Evolutionary conservation across 1,140 invertebrate genomes (phyloP), one percentile per base, ranked within the genome.

Genomic region (Hestina assimilis): DNA sequence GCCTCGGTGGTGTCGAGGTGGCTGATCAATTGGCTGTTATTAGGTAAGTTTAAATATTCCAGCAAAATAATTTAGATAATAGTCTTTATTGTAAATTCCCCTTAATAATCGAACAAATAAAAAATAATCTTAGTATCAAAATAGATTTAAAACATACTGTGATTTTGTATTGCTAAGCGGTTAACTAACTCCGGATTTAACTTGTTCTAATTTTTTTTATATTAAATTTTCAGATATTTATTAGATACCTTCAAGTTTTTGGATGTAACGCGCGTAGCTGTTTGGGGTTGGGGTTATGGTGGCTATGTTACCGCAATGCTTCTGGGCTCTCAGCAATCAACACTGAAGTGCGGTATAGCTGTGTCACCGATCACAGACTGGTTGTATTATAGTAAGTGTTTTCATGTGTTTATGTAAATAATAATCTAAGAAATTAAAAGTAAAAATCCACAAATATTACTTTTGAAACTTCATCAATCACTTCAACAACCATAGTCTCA

Each of bases 281-380:
- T 98, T 35, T 98, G 96, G 96, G 97, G 97, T n/a, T 96, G 96
- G 96, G 96, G 96, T n/a, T 98, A 97, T 83, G 97, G 97, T 6
- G 97, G 96, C 0, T 99, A 97, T 85, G 94, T 97, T 9, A 96
- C 96, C 0, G 92, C 95, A 26, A 96, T 96, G 93, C 93, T 96
- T 21, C 90, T 98, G 28, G 95, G 95, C 7, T 94, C 93, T 5
- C 95, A 96, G 72, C 94, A 96, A 69, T 92, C 93, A 66, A 92
- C 95, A 14, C 96, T 97, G 83, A 95, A 96, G 72, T 98, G 97
- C 83, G 97, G 96, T 35, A 94, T 98, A 42, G 93, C 96, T 4
- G 94, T 98, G 1, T 97, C 97, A 66, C 97, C 97, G 0, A 96
- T 98, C 52, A 93, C 96, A 1, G 96, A 97, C 83, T 99, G 96